Base-by-base conservation (phyloP, 1,140 invertebrate species). In the Paramacrobiotus metropolitanus region DNA sequence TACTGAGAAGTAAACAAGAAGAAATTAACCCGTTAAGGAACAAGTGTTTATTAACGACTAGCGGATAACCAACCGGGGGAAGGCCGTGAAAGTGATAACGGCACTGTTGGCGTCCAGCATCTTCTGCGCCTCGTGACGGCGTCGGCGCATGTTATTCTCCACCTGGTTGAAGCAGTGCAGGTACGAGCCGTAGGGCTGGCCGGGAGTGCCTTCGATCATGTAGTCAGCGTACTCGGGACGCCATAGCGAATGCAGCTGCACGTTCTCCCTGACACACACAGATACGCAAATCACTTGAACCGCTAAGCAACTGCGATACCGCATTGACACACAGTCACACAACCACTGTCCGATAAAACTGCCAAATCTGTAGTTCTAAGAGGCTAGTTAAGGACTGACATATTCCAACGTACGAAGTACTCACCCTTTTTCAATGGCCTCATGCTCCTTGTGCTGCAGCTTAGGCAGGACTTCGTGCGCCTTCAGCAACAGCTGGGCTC, bases 191-290 rank as follows among this genome's bases (percentile, higher is more conserved):
- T 79, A 80, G 0, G 94, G 94, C 69, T 87, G 83, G 9, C 94
- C 94, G 21, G 95, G 95, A 1, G 93, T 98, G n/a, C 94, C 94
- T 77, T 99, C 95, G 59, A 99, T 80, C 93, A 98, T 97, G 69
- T 98, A 99, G 59, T 86, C 83, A 29, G 87, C 93, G 79, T 94
- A 99, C 76, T 99, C 94, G 21, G 93, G 94, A 60, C 89, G 79
- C 94, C 94, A 99, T 21, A 93, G 72, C 2, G 85, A 90, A 69
- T 87, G 87, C 2, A 85, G 83, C 68, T 78, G 44, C 34, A 15
- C 9, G 34, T 9, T 40, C n/a, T 59, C 29, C 21, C 55, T 31
- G 29, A 9, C n/a, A n/a, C n/a, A n/a, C n/a, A n/a, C n/a, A n/a
- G n/a, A n/a, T n/a, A n/a, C n/a, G n/a, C n/a, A n/a, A n/a, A n/a